Evolutionary conservation across 2,797 vertebrate genomes (phyloP).

Genomic region (Dipus sagitta): DNA sequence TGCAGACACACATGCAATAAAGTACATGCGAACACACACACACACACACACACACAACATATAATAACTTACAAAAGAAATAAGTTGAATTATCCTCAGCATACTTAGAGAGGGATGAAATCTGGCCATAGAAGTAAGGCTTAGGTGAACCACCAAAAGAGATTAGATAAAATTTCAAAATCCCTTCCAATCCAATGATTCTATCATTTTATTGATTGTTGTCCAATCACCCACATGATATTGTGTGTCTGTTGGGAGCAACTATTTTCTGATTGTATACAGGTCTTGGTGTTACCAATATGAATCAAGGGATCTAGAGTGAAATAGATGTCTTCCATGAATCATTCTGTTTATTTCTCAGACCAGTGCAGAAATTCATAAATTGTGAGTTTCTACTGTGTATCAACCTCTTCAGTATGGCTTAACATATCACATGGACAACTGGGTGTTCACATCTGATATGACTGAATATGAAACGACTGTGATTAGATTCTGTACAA

Average conservation of each 20-base stretch:
- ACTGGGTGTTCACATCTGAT: slow-evolving; percentile 24
- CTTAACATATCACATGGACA: neutral
- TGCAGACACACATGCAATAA: no score
- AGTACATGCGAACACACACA: no score
- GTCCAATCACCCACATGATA: neutral
- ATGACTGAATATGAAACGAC: neutral
- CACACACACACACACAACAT: no score
- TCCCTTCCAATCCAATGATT: neutral
- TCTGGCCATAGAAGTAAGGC: neutral
- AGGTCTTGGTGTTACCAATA: neutral
- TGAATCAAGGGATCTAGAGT: neutral
- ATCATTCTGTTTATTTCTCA: slow-evolving; percentile 7
- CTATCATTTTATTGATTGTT: slow-evolving; percentile 16
- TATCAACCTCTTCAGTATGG: neutral
- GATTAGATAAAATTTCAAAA: neutral
- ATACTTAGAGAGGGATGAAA: slow-evolving; percentile 32
- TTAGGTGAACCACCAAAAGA: neutral
- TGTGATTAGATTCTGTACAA: neutral
- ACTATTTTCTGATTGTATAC: neutral
- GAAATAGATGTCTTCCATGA: neutral
- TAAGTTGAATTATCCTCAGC: slow-evolving; percentile 26
- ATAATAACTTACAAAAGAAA: neutral
- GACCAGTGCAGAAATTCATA: neutral
- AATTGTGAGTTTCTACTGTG: neutral
- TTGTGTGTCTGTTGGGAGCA: neutral